A percentile compares a stretch with the other conserved stretches of the same genome.
Conservation (phyloP, 1,140 invertebrate genomes). For the Paraescarpia echinospica region DNA sequence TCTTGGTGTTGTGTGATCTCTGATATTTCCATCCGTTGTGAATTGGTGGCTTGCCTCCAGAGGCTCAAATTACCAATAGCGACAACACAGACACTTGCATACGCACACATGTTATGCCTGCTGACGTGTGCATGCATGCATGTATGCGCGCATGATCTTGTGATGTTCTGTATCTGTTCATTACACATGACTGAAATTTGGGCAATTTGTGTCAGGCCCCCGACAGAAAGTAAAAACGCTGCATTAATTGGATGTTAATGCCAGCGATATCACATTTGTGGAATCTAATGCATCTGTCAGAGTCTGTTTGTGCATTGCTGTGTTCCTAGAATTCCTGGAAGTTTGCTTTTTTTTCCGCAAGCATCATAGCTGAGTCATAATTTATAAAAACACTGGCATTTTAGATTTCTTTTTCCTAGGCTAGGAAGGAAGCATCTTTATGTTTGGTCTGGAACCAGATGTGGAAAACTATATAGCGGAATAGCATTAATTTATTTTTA, state of each 20-base stretch:
- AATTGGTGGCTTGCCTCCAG: neutral
- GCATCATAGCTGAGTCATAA: too few relatives aligned
- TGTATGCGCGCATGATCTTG: neutral
- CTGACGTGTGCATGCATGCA: constrained; percentile 17
- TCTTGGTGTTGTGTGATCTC: neutral
- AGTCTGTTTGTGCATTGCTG: neutral
- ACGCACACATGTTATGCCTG: neutral
- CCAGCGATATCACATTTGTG: neutral
- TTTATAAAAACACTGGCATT: too few relatives aligned
- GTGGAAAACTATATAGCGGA: too few relatives aligned
- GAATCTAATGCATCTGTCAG: neutral
- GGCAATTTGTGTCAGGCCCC: neutral
- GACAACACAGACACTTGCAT: neutral
- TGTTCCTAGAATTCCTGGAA: neutral
- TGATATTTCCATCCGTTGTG: neutral
- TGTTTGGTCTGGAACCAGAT: too few relatives aligned
- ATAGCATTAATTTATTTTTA: too few relatives aligned
- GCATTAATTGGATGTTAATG: neutral
- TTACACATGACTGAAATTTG: neutral
- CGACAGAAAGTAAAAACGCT: neutral
- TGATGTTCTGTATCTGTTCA: constrained; percentile 8
- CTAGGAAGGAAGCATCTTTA: too few relatives aligned
- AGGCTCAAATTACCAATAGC: neutral
- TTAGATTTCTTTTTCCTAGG: too few relatives aligned
- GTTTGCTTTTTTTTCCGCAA: neutral